Evolutionary conservation across 2,888 invertebrate genomes (phyloP).

Genomic region (Synanthedon tipuliformis): DNA sequence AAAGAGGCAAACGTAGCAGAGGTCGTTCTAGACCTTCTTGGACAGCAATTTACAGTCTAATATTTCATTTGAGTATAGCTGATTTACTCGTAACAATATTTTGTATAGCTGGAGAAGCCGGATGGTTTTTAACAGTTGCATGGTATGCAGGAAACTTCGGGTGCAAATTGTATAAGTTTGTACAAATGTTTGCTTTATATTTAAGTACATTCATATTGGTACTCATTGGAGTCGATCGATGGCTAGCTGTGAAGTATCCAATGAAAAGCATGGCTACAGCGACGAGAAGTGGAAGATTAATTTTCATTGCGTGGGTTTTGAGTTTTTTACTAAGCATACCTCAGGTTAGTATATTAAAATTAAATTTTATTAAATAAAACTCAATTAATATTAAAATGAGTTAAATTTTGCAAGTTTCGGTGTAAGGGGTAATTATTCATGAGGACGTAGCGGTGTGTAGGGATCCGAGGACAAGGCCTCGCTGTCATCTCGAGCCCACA

Average conservation of each 20-base stretch:
- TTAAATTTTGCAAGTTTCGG: too few species aligned
- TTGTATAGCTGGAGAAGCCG: conserved; percentile 83
- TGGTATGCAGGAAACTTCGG: conserved; percentile 83
- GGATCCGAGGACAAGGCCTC: too few species aligned
- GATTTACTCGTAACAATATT: conserved; percentile 85
- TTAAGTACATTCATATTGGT: conserved; percentile 86
- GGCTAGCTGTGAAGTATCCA: conserved; percentile 84
- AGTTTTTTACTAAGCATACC: conserved; percentile 82
- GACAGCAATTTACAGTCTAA: conserved; percentile 80
- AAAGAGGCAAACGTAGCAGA: conserved; percentile 70
- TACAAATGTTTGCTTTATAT: conserved; percentile 85
- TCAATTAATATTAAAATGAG: too few species aligned
- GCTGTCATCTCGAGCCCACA: too few species aligned
- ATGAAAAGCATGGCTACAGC: conserved; percentile 77
- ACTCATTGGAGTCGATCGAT: conserved; percentile 84
- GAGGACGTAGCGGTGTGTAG: too few species aligned
- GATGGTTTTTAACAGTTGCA: conserved; percentile 83
- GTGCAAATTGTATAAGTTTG: conserved; percentile 84
- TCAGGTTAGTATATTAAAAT: conserved; percentile 68
- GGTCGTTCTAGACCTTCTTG: conserved; percentile 72
- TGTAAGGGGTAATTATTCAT: too few species aligned
- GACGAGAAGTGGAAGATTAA: conserved; percentile 75
- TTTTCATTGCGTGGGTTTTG: conserved; percentile 77
- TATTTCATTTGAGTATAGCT: conserved; percentile 84
- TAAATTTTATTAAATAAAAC: too few species aligned